These are phyloP conservation scores for Epirrhoe tristata DNA, from an alignment of 2,888 invertebrate species.

Conservation along the genomic window DNA sequence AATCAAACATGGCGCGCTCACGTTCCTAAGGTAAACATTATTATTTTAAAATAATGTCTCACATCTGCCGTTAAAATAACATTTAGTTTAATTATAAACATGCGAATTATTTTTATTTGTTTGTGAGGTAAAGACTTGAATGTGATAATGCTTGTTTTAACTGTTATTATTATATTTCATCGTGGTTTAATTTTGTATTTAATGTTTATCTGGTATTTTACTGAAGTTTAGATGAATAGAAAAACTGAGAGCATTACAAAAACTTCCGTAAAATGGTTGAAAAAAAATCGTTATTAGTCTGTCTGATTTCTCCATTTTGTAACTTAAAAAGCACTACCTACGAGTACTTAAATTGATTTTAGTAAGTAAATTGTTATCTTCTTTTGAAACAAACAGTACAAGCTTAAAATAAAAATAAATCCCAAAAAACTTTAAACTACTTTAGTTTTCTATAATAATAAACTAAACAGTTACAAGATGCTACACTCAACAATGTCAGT, in stretches of 20 bases:
- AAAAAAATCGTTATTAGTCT: too few relatives aligned
- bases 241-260: neutral
- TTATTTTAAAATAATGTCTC: slow-evolving; percentile 61
- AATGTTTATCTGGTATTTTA: neutral
- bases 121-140: slow-evolving; percentile 36
- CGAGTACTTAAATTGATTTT: too few relatives aligned
- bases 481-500: neutral
- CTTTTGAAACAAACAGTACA: too few relatives aligned
- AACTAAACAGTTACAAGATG: neutral
- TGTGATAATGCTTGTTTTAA: slow-evolving; percentile 5
- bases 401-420: too few relatives aligned
- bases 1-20: slow-evolving; percentile 50
- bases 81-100: slow-evolving; percentile 43
- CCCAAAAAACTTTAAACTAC: too few relatives aligned
- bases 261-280: too few relatives aligned
- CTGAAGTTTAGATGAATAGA: neutral
- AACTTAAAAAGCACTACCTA: too few relatives aligned
- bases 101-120: slow-evolving; percentile 42
- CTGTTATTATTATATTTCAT: slow-evolving; percentile 1
- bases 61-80: slow-evolving; percentile 51
- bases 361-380: too few relatives aligned
- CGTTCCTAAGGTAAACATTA: slow-evolving; percentile 54
- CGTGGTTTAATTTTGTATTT: neutral
- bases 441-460: neutral
- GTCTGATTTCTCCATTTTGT: too few relatives aligned